phyloP scores from a whole-genome alignment of 2,888 invertebrate genomes.

The Trissoscelio sp. region DNA sequence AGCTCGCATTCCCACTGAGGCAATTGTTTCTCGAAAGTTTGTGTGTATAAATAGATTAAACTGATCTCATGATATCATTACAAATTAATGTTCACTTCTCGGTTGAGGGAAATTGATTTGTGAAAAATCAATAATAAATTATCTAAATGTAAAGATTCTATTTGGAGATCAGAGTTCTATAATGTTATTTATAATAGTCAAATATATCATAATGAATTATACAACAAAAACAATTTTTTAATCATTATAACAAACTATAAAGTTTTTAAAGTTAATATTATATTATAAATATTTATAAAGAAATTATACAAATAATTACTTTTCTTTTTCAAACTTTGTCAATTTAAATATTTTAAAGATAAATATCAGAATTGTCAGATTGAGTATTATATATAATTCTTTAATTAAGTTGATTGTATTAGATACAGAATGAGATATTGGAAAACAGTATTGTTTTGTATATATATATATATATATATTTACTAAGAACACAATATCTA shows the following conservation, averaged over 20 bases:
- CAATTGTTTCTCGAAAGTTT: no score
- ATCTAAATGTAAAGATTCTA: background rate
- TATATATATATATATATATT: background rate
- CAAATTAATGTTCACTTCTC: background rate
- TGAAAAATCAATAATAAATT: background rate
- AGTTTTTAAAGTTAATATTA: no score
- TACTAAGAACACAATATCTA: background rate
- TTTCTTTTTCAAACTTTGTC: no score
- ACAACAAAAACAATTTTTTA: no score
- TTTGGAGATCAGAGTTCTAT: background rate
- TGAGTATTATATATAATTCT: background rate
- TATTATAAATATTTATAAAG: no score
- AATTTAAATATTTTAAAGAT: no score
- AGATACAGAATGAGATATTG: constrained; percentile 6
- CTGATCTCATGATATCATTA: background rate
- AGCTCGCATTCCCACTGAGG: no score
- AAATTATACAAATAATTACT: no score
- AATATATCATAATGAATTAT: no score
- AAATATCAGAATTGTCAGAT: no score
- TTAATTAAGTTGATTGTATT: background rate
- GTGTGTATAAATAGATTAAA: background rate
- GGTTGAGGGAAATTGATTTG: background rate
- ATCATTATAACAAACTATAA: no score
- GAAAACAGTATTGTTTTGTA: constrained; percentile 16
- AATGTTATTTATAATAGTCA: no score